Conservation (phyloP, 1,140 invertebrate genomes). For the Geopemphigus sp. region DNA sequence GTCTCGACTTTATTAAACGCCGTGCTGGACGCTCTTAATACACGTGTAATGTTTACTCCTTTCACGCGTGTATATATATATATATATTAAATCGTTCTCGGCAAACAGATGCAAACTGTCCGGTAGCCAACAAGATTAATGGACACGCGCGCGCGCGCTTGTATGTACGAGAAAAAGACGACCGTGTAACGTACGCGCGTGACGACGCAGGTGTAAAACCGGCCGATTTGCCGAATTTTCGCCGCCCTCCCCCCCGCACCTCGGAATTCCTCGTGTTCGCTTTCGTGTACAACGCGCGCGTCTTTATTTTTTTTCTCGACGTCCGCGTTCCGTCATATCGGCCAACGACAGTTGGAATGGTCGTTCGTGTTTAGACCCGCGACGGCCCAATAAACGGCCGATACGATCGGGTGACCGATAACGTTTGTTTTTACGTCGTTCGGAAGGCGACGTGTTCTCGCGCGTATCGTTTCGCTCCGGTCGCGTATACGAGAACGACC, state of each 20-base stretch:
- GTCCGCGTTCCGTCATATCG: no score
- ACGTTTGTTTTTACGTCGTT: no score
- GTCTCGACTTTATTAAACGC: slow-evolving; percentile 46
- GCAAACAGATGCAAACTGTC: slow-evolving; percentile 49
- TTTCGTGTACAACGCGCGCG: background rate
- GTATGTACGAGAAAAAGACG: slow-evolving; percentile 13
- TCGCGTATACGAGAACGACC: no score
- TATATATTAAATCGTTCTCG: background rate
- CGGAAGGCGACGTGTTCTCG: no score
- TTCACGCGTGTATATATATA: background rate
- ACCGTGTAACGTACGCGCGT: no score
- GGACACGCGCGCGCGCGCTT: background rate
- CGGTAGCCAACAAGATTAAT: slow-evolving; percentile 34
- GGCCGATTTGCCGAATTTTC: slow-evolving; percentile 2
- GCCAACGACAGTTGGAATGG: no score
- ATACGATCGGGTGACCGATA: no score
- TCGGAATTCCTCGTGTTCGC: slow-evolving; percentile 36
- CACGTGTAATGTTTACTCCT: slow-evolving; percentile 49
- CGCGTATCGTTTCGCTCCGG: no score
- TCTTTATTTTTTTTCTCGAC: no score
- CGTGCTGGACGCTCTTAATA: slow-evolving; percentile 20
- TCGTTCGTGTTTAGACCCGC: no score
- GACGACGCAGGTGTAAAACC: slow-evolving; percentile 15
- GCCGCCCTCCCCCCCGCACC: background rate
- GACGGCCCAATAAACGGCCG: no score